Evolutionary conservation across 2,888 invertebrate species (phyloP).

Genomic region (Tinea trinotella): DNA sequence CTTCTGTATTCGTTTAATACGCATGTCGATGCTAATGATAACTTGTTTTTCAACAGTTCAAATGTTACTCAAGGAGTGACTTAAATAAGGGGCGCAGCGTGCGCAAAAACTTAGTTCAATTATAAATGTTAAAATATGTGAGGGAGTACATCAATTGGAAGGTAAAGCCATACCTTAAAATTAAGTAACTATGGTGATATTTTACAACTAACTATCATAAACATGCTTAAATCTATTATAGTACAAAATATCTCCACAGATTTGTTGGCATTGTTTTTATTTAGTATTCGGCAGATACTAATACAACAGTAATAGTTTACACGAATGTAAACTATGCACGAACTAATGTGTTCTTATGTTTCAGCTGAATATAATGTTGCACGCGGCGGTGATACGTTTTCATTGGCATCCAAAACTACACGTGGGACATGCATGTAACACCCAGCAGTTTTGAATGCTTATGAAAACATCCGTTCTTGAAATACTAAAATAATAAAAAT

Average conservation of each 20-base stretch:
- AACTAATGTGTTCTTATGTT: not conserved
- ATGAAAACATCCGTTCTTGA: slow-evolving; percentile 25
- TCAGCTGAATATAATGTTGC: not conserved
- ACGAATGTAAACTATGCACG: not conserved
- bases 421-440: not conserved
- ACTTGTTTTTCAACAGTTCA: slow-evolving; percentile 72
- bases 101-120: slow-evolving; percentile 70
- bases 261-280: not conserved
- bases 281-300: not conserved
- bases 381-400: not conserved
- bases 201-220: slow-evolving; percentile 24
- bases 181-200: slow-evolving; percentile 49
- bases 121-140: slow-evolving; percentile 67
- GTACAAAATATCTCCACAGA: not conserved
- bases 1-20: slow-evolving; percentile 50
- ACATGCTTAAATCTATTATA: not conserved
- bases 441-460: slow-evolving; percentile 1
- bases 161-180: slow-evolving; percentile 66
- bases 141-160: slow-evolving; percentile 64
- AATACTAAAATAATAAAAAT: no score
- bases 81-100: slow-evolving; percentile 68
- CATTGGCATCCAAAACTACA: not conserved
- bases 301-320: not conserved
- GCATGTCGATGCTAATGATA: slow-evolving; percentile 68
- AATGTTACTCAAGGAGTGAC: slow-evolving; percentile 71